A percentile compares a stretch with the other conserved stretches of the same genome.
phyloP scores from a whole-genome alignment of 2,797 vertebrate genomes.

The Artibeus jamaicensis region DNA sequence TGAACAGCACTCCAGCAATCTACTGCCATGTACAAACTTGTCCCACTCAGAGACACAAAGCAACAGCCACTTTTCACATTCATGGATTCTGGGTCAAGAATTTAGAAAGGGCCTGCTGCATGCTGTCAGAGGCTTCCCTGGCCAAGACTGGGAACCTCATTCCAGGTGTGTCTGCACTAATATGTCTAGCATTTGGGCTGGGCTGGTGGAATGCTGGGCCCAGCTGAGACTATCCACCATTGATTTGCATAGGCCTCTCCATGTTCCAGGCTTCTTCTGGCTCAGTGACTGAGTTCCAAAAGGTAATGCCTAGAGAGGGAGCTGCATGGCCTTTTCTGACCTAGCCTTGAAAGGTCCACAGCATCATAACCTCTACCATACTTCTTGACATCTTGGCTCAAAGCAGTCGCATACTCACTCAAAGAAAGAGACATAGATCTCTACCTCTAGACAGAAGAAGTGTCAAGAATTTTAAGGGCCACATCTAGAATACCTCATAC shows the following conservation, averaged over 20 bases:
- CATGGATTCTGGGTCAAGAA: not conserved
- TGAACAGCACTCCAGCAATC: accelerated
- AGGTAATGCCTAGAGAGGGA: not conserved
- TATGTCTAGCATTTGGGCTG: not conserved
- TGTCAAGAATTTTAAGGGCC: not conserved
- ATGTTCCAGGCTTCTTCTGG: not conserved
- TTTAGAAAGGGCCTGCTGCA: not conserved
- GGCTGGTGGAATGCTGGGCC: too few species aligned
- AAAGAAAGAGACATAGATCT: not conserved
- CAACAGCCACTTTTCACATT: not conserved
- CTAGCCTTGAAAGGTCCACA: not conserved
- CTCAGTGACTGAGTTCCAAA: accelerated
- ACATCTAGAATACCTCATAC: not conserved
- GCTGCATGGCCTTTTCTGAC: not conserved
- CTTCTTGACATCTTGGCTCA: not conserved
- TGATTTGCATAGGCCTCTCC: not conserved
- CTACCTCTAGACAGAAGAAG: constrained; percentile 18
- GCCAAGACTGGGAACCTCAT: not conserved
- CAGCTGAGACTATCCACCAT: not conserved
- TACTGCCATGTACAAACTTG: accelerated
- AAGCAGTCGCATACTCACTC: not conserved
- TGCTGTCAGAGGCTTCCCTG: not conserved
- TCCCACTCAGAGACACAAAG: not conserved
- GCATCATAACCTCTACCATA: too few species aligned
- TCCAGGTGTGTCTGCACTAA: not conserved